Conservation (phyloP, 1,140 invertebrate genomes). For the Nylanderia fulva region DNA sequence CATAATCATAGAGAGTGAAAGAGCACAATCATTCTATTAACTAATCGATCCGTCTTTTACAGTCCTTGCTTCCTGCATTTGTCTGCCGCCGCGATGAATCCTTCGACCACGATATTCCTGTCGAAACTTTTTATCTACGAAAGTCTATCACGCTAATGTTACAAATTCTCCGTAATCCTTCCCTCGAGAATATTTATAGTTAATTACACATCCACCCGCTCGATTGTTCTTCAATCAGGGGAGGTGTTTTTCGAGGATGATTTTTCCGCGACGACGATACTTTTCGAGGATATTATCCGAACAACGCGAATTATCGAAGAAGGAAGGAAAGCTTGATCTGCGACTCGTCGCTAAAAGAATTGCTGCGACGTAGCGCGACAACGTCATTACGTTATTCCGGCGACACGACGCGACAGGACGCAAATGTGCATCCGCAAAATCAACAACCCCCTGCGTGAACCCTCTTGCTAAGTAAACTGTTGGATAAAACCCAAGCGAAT, state of each 20-base stretch:
- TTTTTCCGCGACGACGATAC: neutral
- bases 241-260: neutral
- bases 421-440: neutral
- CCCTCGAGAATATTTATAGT: neutral
- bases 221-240: neutral
- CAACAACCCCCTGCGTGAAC: neutral
- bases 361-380: neutral
- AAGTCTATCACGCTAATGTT: neutral
- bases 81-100: neutral
- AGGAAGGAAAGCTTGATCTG: slow-evolving; percentile 23
- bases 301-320: slow-evolving; percentile 61
- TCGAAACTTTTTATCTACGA: neutral
- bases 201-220: neutral
- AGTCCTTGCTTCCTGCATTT: neutral
- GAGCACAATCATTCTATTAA: slow-evolving; percentile 60
- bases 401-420: neutral
- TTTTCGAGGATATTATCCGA: slow-evolving; percentile 73
- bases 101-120: slow-evolving; percentile 17
- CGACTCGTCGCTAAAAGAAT: slow-evolving; percentile 32
- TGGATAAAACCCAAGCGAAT: neutral
- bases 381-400: neutral
- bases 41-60: slow-evolving; percentile 7
- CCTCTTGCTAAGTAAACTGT: neutral
- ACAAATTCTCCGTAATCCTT: neutral
- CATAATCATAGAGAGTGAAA: slow-evolving; percentile 34